phyloP scores from a whole-genome alignment of 2,888 invertebrate genomes.

The Hanleya hanleyi region DNA sequence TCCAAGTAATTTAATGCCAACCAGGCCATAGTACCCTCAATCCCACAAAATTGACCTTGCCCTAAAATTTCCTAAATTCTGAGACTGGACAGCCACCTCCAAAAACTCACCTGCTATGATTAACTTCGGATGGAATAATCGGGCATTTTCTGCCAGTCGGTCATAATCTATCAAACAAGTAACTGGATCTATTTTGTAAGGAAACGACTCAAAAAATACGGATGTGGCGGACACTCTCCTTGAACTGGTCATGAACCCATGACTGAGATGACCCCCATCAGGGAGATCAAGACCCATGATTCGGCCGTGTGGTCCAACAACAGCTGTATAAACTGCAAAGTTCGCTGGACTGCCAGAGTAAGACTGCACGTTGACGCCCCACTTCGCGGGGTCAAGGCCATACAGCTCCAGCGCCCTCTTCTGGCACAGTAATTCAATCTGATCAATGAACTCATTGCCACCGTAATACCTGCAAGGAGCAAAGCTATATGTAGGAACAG shows the following conservation, averaged over 20 bases:
- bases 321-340: conserved; percentile 94
- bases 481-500: background rate
- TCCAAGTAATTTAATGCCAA: too few relatives aligned
- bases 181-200: conserved; percentile 87
- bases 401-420: conserved; percentile 89
- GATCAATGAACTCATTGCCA: conserved; percentile 95
- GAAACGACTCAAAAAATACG: conserved; percentile 98
- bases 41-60: too few relatives aligned
- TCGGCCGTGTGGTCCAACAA: conserved; percentile 89
- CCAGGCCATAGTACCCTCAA: too few relatives aligned
- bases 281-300: conserved; percentile 97
- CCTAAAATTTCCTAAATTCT: too few relatives aligned
- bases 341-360: conserved; percentile 98
- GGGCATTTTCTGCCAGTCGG: conserved; percentile 85
- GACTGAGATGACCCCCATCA: conserved; percentile 90
- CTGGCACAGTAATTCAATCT: conserved; percentile 92
- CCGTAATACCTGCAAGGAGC: conserved; percentile 88
- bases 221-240: conserved; percentile 98
- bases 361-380: conserved; percentile 99
- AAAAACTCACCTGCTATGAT: conserved; percentile 90
- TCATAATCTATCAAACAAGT: conserved; percentile 96
- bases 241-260: conserved; percentile 87
- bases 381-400: conserved; percentile 85
- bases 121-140: conserved; percentile 90
- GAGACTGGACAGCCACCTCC: too few relatives aligned